Evolutionary conservation across 2,113 vertebrate species (phyloP).

Genomic region (Aythya baeri): DNA sequence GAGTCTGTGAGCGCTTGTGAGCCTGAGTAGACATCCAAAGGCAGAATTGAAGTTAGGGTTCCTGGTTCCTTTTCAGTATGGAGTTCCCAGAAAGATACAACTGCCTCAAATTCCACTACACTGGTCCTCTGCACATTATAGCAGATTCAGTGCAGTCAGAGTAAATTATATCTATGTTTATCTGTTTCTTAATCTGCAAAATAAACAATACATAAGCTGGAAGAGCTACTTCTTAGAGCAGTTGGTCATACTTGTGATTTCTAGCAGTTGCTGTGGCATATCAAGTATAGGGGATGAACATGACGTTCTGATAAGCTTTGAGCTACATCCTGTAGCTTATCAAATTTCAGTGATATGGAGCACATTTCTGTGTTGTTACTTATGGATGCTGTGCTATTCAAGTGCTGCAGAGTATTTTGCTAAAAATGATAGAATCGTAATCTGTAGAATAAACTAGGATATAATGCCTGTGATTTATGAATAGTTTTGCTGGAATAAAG

Average conservation of each 20-base stretch:
- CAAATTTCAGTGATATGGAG: neutral
- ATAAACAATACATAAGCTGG: neutral
- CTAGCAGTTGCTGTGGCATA: neutral
- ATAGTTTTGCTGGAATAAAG: neutral
- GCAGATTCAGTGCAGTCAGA: neutral
- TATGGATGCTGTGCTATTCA: neutral
- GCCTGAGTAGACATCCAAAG: neutral
- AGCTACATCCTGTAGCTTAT: neutral
- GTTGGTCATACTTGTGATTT: fast-evolving
- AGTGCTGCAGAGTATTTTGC: neutral
- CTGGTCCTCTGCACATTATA: neutral
- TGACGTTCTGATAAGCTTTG: neutral
- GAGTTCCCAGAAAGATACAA: neutral
- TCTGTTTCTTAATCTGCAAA: neutral
- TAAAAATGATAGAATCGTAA: neutral
- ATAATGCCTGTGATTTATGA: neutral
- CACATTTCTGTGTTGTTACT: neutral
- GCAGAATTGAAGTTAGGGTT: neutral
- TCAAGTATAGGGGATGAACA: neutral
- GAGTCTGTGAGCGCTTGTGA: neutral
- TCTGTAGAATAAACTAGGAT: neutral
- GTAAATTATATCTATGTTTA: neutral
- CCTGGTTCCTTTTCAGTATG: neutral
- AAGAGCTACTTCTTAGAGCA: neutral
- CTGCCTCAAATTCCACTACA: neutral